Evolutionary conservation across 2,797 vertebrate species (phyloP).

Genomic region (Picus viridis): DNA sequence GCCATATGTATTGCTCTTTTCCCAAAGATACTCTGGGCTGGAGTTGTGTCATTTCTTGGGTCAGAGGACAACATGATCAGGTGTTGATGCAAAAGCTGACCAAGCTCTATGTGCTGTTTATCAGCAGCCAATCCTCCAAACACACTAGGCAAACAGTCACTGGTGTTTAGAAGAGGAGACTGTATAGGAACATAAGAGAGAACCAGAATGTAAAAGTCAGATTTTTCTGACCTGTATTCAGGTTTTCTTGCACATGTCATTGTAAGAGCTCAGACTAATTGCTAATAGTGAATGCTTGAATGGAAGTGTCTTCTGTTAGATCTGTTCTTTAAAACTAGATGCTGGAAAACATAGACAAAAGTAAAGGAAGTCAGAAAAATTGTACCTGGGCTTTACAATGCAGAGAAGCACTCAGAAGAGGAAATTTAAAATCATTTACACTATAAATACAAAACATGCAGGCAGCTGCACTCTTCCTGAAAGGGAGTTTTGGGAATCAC

Average conservation of each 20-base stretch:
- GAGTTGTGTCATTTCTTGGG: neutral
- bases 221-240: neutral
- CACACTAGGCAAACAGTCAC: neutral
- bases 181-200: neutral
- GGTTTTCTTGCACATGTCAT: neutral
- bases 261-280: neutral
- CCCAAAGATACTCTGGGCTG: neutral
- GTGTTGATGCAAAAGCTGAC: neutral
- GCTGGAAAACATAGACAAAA: neutral
- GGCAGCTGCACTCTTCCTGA: neutral
- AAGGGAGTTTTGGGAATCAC: neutral
- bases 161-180: neutral
- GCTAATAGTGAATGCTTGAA: neutral
- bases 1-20: neutral
- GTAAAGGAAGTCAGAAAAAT: neutral
- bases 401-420: neutral
- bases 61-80: neutral
- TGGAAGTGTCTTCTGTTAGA: neutral
- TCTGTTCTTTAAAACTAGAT: neutral
- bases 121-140: neutral
- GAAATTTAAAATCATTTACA: neutral
- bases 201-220: neutral
- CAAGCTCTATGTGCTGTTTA: rapidly evolving
- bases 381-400: neutral
- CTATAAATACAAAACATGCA: neutral